Conservation (phyloP, 2,888 invertebrate genomes). For the Bhutanitis thaidina region DNA sequence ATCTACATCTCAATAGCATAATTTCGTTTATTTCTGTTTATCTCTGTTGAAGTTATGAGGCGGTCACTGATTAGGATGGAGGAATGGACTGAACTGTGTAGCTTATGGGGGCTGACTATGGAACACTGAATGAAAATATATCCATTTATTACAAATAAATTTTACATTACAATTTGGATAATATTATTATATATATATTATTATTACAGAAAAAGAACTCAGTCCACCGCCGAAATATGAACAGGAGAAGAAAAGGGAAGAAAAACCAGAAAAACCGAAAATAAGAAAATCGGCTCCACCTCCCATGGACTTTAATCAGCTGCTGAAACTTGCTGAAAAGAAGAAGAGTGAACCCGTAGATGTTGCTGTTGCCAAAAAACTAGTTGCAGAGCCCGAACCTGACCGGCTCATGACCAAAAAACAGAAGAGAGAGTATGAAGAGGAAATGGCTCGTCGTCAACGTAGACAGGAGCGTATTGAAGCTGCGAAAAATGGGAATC, state of each 20-base stretch:
- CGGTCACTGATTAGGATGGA: too few relatives aligned
- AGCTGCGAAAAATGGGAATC: conserved; percentile 43
- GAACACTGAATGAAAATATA: too few relatives aligned
- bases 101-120: too few relatives aligned
- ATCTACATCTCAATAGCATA: too few relatives aligned
- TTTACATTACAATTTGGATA: too few relatives aligned
- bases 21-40: too few relatives aligned
- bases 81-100: too few relatives aligned
- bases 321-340: conserved; percentile 90
- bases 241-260: conserved; percentile 59
- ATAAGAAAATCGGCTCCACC: conserved; percentile 83
- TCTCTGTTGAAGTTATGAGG: too few relatives aligned
- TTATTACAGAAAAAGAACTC: conserved; percentile 42
- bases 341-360: conserved; percentile 90
- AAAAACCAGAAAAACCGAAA: conserved; percentile 78
- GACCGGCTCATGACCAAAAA: conserved; percentile 90
- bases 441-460: conserved; percentile 84
- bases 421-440: conserved; percentile 87
- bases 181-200: too few relatives aligned
- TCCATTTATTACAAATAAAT: too few relatives aligned
- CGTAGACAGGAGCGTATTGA: conserved; percentile 61
- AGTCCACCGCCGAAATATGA: conserved; percentile 60
- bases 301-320: conserved; percentile 87
- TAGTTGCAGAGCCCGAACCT: conserved; percentile 73
- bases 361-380: conserved; percentile 44